A percentile compares a stretch with the other conserved stretches of the same genome.
These are phyloP conservation scores for Neopelma chrysocephalum DNA, from an alignment of 2,797 vertebrate species.

Conservation along the genomic window DNA sequence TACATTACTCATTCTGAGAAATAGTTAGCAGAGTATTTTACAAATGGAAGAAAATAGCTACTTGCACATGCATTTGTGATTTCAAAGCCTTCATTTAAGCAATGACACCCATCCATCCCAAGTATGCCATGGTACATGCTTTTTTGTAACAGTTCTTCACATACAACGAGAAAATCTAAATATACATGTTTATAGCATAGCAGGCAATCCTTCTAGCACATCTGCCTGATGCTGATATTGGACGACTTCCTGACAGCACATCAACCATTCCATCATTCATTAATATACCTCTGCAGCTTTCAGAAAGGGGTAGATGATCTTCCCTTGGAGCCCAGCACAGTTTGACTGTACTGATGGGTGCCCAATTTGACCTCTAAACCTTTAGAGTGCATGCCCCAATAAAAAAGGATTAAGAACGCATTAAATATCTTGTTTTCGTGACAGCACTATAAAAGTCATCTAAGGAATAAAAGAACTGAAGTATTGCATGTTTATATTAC, in stretches of 20 bases:
- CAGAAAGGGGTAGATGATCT: constrained; percentile 62
- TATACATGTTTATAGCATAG: constrained; percentile 46
- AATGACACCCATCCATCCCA: constrained; percentile 75
- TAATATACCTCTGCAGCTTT: constrained; percentile 44
- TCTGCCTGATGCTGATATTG: neutral
- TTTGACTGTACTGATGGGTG: constrained; percentile 24
- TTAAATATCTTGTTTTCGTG: constrained; percentile 30
- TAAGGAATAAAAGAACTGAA: neutral
- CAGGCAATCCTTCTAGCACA: constrained; percentile 5
- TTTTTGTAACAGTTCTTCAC: constrained; percentile 45
- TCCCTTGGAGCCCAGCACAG: constrained; percentile 45
- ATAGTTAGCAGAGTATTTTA: constrained; percentile 70
- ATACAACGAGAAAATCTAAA: constrained; percentile 56
- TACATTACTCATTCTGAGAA: constrained; percentile 72
- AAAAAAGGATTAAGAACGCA: constrained; percentile 14
- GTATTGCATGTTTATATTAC: neutral
- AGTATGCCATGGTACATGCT: constrained; percentile 2
- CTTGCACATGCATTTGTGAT: constrained; percentile 67
- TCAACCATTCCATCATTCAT: constrained; percentile 55
- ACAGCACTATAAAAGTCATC: constrained; percentile 18
- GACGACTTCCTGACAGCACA: neutral
- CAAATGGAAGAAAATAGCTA: constrained; percentile 74
- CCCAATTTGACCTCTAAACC: constrained; percentile 57
- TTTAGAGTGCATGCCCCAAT: constrained; percentile 39
- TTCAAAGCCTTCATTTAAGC: constrained; percentile 76